phyloP scores from a whole-genome alignment of 2,113 vertebrate species.

The Bambusicola thoracicus region DNA sequence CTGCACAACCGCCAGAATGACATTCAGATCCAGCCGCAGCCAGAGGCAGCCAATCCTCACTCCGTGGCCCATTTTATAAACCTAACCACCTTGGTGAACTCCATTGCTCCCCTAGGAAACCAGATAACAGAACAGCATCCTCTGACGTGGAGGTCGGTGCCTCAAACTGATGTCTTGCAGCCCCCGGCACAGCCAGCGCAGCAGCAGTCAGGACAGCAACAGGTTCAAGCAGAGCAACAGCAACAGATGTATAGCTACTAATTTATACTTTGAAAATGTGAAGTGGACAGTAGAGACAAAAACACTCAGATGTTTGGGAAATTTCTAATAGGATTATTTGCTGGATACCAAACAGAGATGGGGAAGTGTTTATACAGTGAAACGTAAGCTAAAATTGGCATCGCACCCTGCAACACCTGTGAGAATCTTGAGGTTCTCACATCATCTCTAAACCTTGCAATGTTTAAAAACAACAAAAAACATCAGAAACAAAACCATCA shows the following conservation, averaged over 20 bases:
- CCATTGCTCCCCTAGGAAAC: conserved; percentile 85
- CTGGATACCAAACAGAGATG: conserved; percentile 72
- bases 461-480: background rate
- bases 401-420: background rate
- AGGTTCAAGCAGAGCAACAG: conserved; percentile 78
- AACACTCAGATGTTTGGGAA: background rate
- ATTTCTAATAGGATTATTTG: conserved; percentile 39
- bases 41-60: conserved; percentile 80
- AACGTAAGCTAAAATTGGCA: background rate
- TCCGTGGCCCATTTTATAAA: conserved; percentile 97
- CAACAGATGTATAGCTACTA: conserved; percentile 96
- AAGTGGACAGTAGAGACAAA: background rate
- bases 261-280: conserved; percentile 13
- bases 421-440: background rate
- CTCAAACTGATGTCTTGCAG: conserved; percentile 76
- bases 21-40: conserved; percentile 79
- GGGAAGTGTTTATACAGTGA: background rate
- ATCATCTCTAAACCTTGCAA: background rate
- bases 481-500: background rate
- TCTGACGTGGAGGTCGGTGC: conserved; percentile 90
- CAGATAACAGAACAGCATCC: conserved; percentile 86
- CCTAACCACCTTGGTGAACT: conserved; percentile 95
- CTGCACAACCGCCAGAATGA: conserved; percentile 90
- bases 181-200: conserved; percentile 65
- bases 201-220: conserved; percentile 70